Evolutionary conservation across 2,113 vertebrate species (phyloP).

Genomic region (cat (Felis catus)): DNA sequence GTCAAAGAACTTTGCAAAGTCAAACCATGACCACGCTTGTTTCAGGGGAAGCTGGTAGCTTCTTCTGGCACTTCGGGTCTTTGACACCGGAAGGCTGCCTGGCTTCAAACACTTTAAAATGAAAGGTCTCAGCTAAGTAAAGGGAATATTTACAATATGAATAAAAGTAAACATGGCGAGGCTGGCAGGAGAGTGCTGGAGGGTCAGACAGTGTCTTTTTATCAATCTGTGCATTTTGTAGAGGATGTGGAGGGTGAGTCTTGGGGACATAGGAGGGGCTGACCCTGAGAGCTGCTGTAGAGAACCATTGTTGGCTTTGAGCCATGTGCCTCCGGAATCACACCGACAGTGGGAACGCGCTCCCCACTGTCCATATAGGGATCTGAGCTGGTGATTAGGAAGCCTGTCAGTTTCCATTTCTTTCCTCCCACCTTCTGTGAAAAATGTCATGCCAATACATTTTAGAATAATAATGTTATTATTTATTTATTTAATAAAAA

Average conservation of each 20-base stretch:
- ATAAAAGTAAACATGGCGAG: not conserved
- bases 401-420: not conserved
- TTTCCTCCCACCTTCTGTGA: not conserved
- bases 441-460: not conserved
- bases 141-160: conserved; percentile 38
- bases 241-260: not conserved
- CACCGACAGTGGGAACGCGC: not conserved
- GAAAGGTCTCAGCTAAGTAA: conserved; percentile 24
- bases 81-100: conserved; percentile 7
- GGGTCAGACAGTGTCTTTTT: not conserved
- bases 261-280: not conserved
- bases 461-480: not conserved
- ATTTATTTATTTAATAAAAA: no score
- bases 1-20: conserved; percentile 52
- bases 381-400: not conserved
- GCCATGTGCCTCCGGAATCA: accelerated
- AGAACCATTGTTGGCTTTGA: not conserved
- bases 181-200: not conserved
- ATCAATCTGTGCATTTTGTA: not conserved
- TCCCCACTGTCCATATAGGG: not conserved
- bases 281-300: not conserved
- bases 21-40: not conserved
- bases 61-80: not conserved
- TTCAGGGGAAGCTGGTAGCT: not conserved
- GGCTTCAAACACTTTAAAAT: conserved; percentile 22